A percentile compares a stretch with the other conserved stretches of the same genome.
phyloP scores from a whole-genome alignment of 2,888 invertebrate genomes.

The Rotaria magnacalcarata region DNA sequence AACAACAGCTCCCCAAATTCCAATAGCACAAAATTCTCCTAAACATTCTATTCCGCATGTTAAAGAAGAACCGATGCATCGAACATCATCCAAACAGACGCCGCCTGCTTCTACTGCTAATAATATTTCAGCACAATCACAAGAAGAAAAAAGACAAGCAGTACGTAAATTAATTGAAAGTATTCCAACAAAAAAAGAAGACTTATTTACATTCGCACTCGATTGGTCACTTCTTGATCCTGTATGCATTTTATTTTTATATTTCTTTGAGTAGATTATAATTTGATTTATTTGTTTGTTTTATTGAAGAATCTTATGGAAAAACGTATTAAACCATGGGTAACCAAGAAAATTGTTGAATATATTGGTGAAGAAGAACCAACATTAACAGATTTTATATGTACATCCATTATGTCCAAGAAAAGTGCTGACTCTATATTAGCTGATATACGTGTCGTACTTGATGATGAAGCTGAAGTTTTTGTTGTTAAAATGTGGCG shows the following conservation, averaged over 20 bases:
- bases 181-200: constrained; percentile 94
- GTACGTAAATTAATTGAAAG: constrained; percentile 94
- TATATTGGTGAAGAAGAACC: constrained; percentile 99
- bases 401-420: constrained; percentile 89
- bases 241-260: constrained; percentile 50
- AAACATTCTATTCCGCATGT: not conserved
- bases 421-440: constrained; percentile 87
- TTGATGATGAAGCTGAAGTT: constrained; percentile 98
- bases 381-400: constrained; percentile 96
- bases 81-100: constrained; percentile 30
- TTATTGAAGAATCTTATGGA: constrained; percentile 72
- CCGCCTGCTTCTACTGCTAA: not conserved
- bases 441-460: constrained; percentile 96
- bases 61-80: constrained; percentile 11
- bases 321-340: constrained; percentile 94
- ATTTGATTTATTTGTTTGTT: constrained; percentile 51
- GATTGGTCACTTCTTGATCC: constrained; percentile 79
- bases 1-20: not conserved
- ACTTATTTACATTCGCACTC: constrained; percentile 85
- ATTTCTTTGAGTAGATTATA: constrained; percentile 40
- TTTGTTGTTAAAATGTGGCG: constrained; percentile 99
- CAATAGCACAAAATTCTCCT: not conserved
- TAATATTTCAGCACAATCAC: constrained; percentile 51
- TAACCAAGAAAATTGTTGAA: constrained; percentile 97
- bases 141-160: constrained; percentile 87